Evolutionary conservation across 2,797 vertebrate species (phyloP).

Genomic region (Tadarida brasiliensis): DNA sequence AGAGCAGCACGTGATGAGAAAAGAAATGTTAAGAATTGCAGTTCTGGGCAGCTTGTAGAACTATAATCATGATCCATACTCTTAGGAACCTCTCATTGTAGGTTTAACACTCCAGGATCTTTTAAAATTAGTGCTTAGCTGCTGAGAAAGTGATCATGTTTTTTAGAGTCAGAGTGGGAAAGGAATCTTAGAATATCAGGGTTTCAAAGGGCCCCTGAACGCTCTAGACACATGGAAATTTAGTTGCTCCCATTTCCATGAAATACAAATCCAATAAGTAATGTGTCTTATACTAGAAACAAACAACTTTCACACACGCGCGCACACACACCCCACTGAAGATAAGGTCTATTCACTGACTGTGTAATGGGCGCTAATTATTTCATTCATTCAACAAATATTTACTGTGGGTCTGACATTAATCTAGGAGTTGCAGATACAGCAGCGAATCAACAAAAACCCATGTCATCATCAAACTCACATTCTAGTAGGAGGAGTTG

Average conservation of each 20-base stretch:
- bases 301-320: not conserved
- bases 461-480: not conserved
- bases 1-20: not conserved
- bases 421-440: not conserved
- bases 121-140: slow-evolving; percentile 49
- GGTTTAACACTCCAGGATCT: not conserved
- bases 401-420: not conserved
- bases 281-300: not conserved
- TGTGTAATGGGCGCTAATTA: not conserved
- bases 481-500: not conserved
- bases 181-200: slow-evolving; percentile 4
- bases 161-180: slow-evolving; percentile 25
- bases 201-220: not conserved
- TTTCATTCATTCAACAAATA: not conserved
- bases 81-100: not conserved
- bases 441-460: not conserved
- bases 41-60: not conserved
- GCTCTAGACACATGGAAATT: not conserved
- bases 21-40: slow-evolving; percentile 43
- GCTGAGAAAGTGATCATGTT: slow-evolving; percentile 12
- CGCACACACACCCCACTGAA: not conserved
- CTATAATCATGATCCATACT: not conserved
- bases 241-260: not conserved
- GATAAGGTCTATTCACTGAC: not conserved
- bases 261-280: not conserved